Percentiles rank a stretch among this genome's conserved stretches.
Evolutionary conservation across 2,888 invertebrate species (phyloP).

Genomic region (Andrena hattorfiana): DNA sequence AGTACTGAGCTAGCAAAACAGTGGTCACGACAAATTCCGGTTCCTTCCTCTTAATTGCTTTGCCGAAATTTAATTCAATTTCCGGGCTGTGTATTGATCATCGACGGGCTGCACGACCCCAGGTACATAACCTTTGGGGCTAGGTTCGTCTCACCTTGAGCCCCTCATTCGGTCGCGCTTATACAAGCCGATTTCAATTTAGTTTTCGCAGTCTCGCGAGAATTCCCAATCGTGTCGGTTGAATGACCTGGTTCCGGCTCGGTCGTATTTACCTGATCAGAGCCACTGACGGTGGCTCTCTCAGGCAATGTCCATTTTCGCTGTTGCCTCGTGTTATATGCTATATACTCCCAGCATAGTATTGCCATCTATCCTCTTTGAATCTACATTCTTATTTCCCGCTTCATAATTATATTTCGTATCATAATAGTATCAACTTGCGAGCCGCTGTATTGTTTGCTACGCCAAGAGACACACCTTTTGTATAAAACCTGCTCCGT

Average conservation of each 20-base stretch:
- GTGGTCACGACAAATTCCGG: background rate
- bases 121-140: slow-evolving; percentile 2
- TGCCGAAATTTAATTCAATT: slow-evolving; percentile 46
- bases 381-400: too few species aligned
- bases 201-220: slow-evolving; percentile 55
- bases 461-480: background rate
- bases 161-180: slow-evolving; percentile 41
- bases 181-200: slow-evolving; percentile 68
- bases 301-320: slow-evolving; percentile 51
- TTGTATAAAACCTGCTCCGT: background rate
- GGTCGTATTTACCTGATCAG: slow-evolving; percentile 59
- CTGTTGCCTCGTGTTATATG: slow-evolving; percentile 32
- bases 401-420: too few species aligned
- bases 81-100: slow-evolving; percentile 36
- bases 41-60: slow-evolving; percentile 18
- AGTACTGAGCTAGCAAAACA: background rate
- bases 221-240: slow-evolving; percentile 59
- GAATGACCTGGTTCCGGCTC: slow-evolving; percentile 47
- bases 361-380: too few species aligned
- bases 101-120: slow-evolving; percentile 17
- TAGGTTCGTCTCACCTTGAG: slow-evolving; percentile 40
- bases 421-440: too few species aligned
- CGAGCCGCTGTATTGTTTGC: too few species aligned
- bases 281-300: slow-evolving; percentile 16
- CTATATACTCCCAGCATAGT: too few species aligned